phyloP scores from a whole-genome alignment of 2,888 invertebrate genomes.

The Chrysolina oricalcia region DNA sequence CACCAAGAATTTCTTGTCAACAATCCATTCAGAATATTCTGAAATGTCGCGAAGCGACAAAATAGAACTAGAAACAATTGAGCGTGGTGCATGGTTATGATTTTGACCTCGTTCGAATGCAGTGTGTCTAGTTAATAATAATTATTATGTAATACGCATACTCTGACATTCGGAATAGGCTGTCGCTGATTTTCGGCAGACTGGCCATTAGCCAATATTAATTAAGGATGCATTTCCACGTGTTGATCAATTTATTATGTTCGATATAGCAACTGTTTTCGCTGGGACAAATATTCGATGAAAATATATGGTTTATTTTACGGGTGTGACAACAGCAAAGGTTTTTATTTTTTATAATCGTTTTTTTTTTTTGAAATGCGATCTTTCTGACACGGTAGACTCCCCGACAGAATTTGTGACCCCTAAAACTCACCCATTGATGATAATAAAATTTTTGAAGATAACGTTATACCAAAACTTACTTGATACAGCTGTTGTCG shows the following conservation, averaged over 20 bases:
- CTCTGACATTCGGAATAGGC: neutral
- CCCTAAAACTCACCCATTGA: no score
- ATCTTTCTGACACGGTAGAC: no score
- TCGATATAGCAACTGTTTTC: neutral
- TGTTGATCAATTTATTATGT: neutral
- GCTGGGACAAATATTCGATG: no score
- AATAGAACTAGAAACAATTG: slow-evolving; percentile 33
- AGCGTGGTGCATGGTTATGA: slow-evolving; percentile 35
- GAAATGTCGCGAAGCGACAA: slow-evolving; percentile 14
- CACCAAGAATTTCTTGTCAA: neutral
- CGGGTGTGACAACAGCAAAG: no score
- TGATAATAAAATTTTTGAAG: no score
- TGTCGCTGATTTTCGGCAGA: neutral
- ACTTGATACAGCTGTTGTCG: no score
- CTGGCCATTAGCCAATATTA: no score
- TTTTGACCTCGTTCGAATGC: slow-evolving; percentile 33
- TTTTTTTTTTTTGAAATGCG: no score
- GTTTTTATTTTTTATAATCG: no score
- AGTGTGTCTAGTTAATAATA: slow-evolving; percentile 22
- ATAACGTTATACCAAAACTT: no score
- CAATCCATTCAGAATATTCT: neutral
- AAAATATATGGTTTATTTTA: no score
- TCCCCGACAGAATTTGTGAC: no score
- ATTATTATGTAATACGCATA: slow-evolving; percentile 7
- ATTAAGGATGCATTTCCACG: neutral